These are phyloP conservation scores for Stenichneumon culpator DNA, from an alignment of 2,888 invertebrate genomes.

Conservation along the genomic window DNA sequence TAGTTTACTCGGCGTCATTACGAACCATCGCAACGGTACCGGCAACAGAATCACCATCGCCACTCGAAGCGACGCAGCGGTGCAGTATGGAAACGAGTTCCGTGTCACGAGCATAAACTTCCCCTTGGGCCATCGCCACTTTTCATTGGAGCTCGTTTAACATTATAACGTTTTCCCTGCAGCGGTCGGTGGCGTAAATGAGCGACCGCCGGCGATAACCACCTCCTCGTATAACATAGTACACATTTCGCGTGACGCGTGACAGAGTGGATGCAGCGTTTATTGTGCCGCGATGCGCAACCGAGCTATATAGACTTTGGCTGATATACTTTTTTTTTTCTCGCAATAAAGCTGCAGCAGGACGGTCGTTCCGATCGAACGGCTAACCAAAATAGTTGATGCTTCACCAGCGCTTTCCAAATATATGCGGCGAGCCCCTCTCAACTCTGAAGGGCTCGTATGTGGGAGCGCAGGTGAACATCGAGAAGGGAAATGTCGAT, in stretches of 20 bases:
- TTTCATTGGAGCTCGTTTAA: slow-evolving; percentile 51
- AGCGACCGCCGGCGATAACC: slow-evolving; percentile 41
- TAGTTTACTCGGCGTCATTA: slow-evolving; percentile 31
- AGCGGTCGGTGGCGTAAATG: slow-evolving; percentile 39
- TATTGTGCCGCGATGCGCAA: slow-evolving; percentile 12
- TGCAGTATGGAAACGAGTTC: slow-evolving; percentile 38
- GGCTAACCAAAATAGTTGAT: slow-evolving; percentile 31
- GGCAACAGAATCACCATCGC: neutral
- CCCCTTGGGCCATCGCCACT: slow-evolving; percentile 27
- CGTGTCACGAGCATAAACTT: slow-evolving; percentile 41
- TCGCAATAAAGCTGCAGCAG: slow-evolving; percentile 12
- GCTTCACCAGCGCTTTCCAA: slow-evolving; percentile 10
- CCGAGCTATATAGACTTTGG: neutral
- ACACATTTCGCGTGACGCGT: slow-evolving; percentile 16
- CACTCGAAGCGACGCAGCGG: neutral
- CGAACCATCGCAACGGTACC: slow-evolving; percentile 14
- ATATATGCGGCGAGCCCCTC: slow-evolving; percentile 27
- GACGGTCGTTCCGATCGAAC: slow-evolving; percentile 17
- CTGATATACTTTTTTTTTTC: slow-evolving; percentile 6
- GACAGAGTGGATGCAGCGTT: slow-evolving; percentile 8
- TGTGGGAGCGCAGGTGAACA: neutral
- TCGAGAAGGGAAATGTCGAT: slow-evolving; percentile 36
- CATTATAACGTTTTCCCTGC: slow-evolving; percentile 41
- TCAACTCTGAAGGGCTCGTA: slow-evolving; percentile 9
- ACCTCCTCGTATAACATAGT: slow-evolving; percentile 36